Evolutionary conservation across 2,113 vertebrate genomes (phyloP), one percentile per base, ranked within the genome.

Genomic region (Podarcis raffonei): DNA sequence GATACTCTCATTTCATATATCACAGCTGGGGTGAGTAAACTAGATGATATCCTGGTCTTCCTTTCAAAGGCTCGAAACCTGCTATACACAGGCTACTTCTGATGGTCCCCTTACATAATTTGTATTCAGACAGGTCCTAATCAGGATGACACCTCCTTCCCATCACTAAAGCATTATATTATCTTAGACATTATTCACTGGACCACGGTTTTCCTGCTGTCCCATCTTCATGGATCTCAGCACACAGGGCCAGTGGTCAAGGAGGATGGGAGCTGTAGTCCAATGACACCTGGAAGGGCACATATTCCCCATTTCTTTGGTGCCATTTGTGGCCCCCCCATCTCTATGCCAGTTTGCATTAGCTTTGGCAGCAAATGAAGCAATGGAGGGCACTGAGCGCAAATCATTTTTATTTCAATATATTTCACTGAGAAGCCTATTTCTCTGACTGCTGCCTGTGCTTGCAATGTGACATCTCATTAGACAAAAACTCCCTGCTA

Each of bases 351-450:
- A 39, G 48, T 77, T 62, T 68, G 1, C 42, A 83, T 25, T 78
- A n/a, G n/a, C 83, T 74, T 39, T 89, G 84, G 39, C 75, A 86
- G 27, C 39, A 83, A 91, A 71, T 79, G 75, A 81, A 78, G 74
- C 59, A 84, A 53, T 69, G 87, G 69, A 84, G 78, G 62, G 39
- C 22, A 75, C 37, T 66, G 77, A 57, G 23, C n/a, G 59, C 80
- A 79, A 86, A 3, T 87, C 18, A 62, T 9, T 62, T 83, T 90
- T 13, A 80, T 91, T 84, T 91, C 9, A 86, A n/a, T 77, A 39
- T 74, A 4, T 86, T 89, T 71, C 83, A 81, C 85, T 35, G 3
- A 32, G 2, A 69, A 48, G 5, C 69, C 35, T 53, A 6, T 35
- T 9, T n/a, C 78, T 48, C 12, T 72, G 37, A 82, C 13, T 82